Base-by-base conservation (phyloP, 2,797 vertebrate species). In the Gorsachius magnificus region DNA sequence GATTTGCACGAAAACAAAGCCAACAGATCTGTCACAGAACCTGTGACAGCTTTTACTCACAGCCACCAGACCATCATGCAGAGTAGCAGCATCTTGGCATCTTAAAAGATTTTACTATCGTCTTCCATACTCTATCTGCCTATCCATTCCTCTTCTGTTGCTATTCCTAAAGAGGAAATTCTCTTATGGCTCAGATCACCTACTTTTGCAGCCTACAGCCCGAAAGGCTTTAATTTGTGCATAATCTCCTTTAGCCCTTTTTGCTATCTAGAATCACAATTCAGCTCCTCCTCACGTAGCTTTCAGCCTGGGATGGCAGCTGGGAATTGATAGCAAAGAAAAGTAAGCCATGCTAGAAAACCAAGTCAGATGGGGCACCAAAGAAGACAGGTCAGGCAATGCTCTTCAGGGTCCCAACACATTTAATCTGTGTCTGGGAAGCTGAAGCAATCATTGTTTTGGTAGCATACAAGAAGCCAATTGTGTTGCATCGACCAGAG, bases 121-220 rank as follows among this genome's bases (percentile, higher is more conserved):
- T 77, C 29, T 63, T 68, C 60, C 14, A 22, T 50, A 20, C 16
- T 60, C 53, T 22, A 9, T 33, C 26, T 31, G 68, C 31, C 33
- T 63, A 26, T 13, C 11, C 17, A 64, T 58, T 69, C 46, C 41
- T 58, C 36, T 58, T 57, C 43, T 64, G 9, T 35, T 54, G 28
- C 28, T 53, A 10, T 31, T 79, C 69, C 48, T 56, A 8, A 50
- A 68, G 33, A 70, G 29, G 13, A 74, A 64, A 51, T 21, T 48
- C 17, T 63, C 28, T 35, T 15, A 31, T 0, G 0, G 43, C 61
- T 57, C 2, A 1, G 41, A 69, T 43, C 28, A 56, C 11, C 36
- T 51, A 16, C 48, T 74, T 81, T 53, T 53, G 38, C 38, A 76
- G 29, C 25, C 57, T 50, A 45, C 15, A 35, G 33, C 26, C 41